These are phyloP conservation scores for Bicyclus anynana DNA, from an alignment of 1,140 invertebrate species.

Conservation along the genomic window DNA sequence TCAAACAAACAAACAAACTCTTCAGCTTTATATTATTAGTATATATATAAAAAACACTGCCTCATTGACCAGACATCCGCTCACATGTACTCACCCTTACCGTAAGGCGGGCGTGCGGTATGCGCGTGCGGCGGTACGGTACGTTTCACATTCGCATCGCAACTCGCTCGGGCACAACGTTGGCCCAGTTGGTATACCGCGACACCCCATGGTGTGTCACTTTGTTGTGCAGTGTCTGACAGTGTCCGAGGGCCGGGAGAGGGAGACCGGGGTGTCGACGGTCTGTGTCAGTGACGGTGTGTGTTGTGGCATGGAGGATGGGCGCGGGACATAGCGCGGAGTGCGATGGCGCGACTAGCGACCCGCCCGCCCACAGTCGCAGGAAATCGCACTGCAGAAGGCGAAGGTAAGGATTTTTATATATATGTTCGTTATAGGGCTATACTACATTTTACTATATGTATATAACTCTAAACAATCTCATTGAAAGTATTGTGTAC, in stretches of 20 bases:
- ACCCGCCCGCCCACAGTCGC: slow-evolving; percentile 59
- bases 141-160: slow-evolving; percentile 66
- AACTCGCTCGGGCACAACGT: slow-evolving; percentile 55
- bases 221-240: not conserved
- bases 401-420: slow-evolving; percentile 68
- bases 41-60: too few species aligned
- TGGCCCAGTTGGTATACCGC: slow-evolving; percentile 22
- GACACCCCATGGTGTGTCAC: slow-evolving; percentile 12
- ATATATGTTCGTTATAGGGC: too few species aligned
- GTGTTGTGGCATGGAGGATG: slow-evolving; percentile 69
- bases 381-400: slow-evolving; percentile 51
- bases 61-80: too few species aligned
- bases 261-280: slow-evolving; percentile 38
- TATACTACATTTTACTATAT: too few species aligned
- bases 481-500: too few species aligned
- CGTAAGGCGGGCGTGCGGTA: slow-evolving; percentile 44
- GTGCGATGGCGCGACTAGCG: slow-evolving; percentile 60
- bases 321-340: slow-evolving; percentile 68
- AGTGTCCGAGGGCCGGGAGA: slow-evolving; percentile 5
- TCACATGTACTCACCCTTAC: not conserved
- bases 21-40: too few species aligned
- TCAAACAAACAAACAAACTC: too few species aligned
- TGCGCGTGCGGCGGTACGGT: slow-evolving; percentile 62
- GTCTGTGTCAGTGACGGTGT: slow-evolving; percentile 56
- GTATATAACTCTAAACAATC: too few species aligned